Evolutionary conservation across 2,797 vertebrate species (phyloP), one percentile per base, ranked within the genome.

Genomic region (Gallirallus australis): DNA sequence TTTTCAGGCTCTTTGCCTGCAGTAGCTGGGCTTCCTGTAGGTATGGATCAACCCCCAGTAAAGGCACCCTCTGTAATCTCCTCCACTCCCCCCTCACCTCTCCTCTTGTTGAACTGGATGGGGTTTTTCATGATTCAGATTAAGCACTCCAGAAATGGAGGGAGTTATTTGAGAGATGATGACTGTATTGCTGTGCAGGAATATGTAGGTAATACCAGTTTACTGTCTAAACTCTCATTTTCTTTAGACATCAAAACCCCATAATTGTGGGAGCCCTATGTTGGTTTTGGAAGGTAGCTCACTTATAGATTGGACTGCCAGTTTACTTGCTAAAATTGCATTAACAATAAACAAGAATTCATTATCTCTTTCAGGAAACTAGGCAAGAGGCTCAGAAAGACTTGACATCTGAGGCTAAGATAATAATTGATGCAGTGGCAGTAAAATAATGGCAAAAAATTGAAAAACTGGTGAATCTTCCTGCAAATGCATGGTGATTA

Each of bases 361-460:
- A 52, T 94, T 94, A 37, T 65, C 24, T 82, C 73, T 69, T 79
- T 59, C 54, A 69, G 82, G 42, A 82, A 89, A 59, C 40, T n/a
- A 48, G 40, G 19, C 50, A 68, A 18, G 59, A 89, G 37, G n/a
- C 65, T 95, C 81, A 82, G 86, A 52, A 89, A 89, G 13, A 33
- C 48, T 80, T 95, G 37, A 80, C 2, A 3, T 59, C 75, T 40
- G 65, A 93, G 50, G 53, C 60, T 71, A 40, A 37, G 72, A 13
- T 27, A 65, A 63, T 64, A 92, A 85, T 47, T 84, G 86, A 72
- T 72, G 35, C 40, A 64, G 70, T 39, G 73, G 59, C 70, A 82
- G 56, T 73, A 76, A 94, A 91, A 89, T 86, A 89, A 86, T 63
- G 53, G 23, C 17, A 90, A 89, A 81, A 39, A 11, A 81, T 45